Evolutionary conservation across 2,113 vertebrate species (phyloP).

Genomic region (Gnathonemus longibarbis): DNA sequence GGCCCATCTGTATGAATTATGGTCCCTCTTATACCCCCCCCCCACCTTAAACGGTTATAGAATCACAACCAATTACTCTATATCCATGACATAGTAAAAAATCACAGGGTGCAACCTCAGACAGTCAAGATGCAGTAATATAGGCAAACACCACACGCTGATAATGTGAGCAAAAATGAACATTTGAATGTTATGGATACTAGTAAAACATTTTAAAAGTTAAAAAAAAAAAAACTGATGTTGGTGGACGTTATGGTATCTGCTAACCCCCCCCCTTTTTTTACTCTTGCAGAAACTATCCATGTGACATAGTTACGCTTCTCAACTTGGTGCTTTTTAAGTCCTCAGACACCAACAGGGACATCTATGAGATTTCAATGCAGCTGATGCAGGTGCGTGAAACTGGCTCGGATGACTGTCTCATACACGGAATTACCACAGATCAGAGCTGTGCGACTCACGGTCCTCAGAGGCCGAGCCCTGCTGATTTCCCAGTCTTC

Average conservation of each 20-base stretch:
- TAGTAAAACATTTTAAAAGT: background rate
- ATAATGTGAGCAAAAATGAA: background rate
- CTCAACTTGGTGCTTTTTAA: slow-evolving; percentile 96
- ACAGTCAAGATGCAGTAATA: background rate
- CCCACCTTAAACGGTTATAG: background rate
- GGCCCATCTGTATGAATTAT: background rate
- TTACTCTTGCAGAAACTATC: slow-evolving; percentile 82
- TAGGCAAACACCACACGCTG: background rate
- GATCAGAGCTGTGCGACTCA: background rate
- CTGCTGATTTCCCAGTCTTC: background rate
- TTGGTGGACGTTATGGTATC: background rate
- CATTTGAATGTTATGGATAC: background rate
- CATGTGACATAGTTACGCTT: slow-evolving; percentile 91
- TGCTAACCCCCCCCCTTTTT: background rate
- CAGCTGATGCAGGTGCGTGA: slow-evolving; percentile 89
- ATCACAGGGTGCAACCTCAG: background rate
- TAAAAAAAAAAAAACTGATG: background rate
- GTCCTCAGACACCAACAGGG: slow-evolving; percentile 91
- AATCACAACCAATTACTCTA: background rate
- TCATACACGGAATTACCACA: background rate
- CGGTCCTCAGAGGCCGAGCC: background rate
- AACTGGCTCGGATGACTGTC: background rate
- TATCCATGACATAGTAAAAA: background rate
- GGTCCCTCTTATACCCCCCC: no score
- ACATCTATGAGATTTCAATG: slow-evolving; percentile 98